Percentiles rank a stretch among this genome's conserved stretches.
These are phyloP conservation scores for Salminus brasiliensis DNA, from an alignment of 2,113 vertebrate species.

Conservation along the genomic window DNA sequence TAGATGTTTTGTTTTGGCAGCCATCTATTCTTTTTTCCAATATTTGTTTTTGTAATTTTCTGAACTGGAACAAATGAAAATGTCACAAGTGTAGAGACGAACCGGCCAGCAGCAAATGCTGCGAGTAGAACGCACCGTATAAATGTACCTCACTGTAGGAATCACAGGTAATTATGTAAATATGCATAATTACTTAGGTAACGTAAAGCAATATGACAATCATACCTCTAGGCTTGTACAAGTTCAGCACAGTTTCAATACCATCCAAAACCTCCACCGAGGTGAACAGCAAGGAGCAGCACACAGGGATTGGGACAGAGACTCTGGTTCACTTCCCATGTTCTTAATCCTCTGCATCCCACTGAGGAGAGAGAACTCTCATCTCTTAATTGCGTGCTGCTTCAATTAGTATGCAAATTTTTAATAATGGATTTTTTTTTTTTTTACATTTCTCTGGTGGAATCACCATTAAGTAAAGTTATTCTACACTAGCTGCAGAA, in stretches of 20 bases:
- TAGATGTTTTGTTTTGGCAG: too few species aligned
- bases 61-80: too few species aligned
- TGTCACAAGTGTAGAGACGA: too few species aligned
- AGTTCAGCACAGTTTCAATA: background rate
- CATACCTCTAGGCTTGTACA: background rate
- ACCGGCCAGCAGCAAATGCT: too few species aligned
- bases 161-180: too few species aligned
- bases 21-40: too few species aligned
- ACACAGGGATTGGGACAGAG: constrained; percentile 32
- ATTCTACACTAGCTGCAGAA: constrained; percentile 43
- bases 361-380: constrained; percentile 51
- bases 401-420: constrained; percentile 71
- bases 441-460: constrained; percentile 65
- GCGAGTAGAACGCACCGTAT: too few species aligned
- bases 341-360: constrained; percentile 59
- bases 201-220: background rate
- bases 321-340: constrained; percentile 48
- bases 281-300: background rate
- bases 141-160: too few species aligned
- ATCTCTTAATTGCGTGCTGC: constrained; percentile 54
- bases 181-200: background rate
- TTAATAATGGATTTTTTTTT: constrained; percentile 54
- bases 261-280: background rate
- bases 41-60: too few species aligned
- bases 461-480: constrained; percentile 45